phyloP scores from a whole-genome alignment of 2,113 vertebrate species.

The Psilopsiagon aymara region DNA sequence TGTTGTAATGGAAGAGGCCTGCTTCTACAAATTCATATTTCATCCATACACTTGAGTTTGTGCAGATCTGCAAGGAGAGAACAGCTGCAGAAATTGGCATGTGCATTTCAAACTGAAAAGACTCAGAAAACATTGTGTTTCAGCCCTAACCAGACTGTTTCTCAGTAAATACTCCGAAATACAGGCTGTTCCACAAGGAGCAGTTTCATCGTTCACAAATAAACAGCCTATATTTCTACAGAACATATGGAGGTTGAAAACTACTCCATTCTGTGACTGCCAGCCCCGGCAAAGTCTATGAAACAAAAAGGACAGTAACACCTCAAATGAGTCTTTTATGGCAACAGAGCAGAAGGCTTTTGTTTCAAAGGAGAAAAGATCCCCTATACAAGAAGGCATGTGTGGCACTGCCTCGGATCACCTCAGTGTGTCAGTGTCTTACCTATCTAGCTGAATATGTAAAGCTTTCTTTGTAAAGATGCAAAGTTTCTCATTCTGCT shows the following conservation, averaged over 20 bases:
- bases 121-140: background rate
- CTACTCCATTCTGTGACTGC: background rate
- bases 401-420: background rate
- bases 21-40: background rate
- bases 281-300: background rate
- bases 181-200: slow-evolving; percentile 27
- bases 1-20: background rate
- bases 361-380: background rate
- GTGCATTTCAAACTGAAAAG: slow-evolving; percentile 8
- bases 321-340: background rate
- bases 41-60: background rate
- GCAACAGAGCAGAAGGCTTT: background rate
- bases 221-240: background rate
- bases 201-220: background rate
- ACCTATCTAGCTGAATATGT: slow-evolving; percentile 98
- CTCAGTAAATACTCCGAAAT: slow-evolving; percentile 36
- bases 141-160: slow-evolving; percentile 34
- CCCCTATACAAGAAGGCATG: background rate
- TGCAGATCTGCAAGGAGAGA: background rate
- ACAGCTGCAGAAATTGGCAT: slow-evolving; percentile 45
- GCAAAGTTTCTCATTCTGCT: slow-evolving; percentile 89
- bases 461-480: slow-evolving; percentile 95
- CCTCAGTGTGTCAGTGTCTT: background rate
- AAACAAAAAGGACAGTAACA: background rate
- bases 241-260: background rate